A percentile compares a stretch with the other conserved stretches of the same genome.
phyloP scores from a whole-genome alignment of 2,797 vertebrate species.

The Eulemur mongoz region DNA sequence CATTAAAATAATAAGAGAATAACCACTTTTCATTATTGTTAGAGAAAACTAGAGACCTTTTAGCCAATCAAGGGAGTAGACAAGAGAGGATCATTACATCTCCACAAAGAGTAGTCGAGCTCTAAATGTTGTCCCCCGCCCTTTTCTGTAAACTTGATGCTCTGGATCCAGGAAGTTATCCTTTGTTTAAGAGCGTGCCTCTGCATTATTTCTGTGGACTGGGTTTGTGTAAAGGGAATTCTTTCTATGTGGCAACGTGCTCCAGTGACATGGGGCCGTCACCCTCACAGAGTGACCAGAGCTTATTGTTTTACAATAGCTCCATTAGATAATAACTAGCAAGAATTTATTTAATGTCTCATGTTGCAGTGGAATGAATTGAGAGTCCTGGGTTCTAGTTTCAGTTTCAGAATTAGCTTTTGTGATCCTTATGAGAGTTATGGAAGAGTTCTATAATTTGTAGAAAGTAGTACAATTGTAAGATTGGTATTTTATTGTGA shows the following conservation, averaged over 20 bases:
- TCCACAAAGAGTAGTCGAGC: slow-evolving; percentile 1
- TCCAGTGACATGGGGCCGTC: not conserved
- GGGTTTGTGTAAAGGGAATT: not conserved
- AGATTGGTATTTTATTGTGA: not conserved
- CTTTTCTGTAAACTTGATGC: slow-evolving; percentile 38
- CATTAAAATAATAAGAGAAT: not conserved
- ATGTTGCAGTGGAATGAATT: not conserved
- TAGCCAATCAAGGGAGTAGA: not conserved
- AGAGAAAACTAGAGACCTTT: not conserved
- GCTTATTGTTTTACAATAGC: not conserved
- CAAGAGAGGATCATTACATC: not conserved
- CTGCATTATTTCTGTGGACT: not conserved
- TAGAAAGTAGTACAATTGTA: not conserved
- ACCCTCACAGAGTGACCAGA: not conserved
- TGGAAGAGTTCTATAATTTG: not conserved
- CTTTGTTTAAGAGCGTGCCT: slow-evolving; percentile 13
- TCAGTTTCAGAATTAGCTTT: not conserved
- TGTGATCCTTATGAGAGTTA: not conserved
- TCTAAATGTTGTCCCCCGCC: not conserved
- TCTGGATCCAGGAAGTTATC: slow-evolving; percentile 25
- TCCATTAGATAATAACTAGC: not conserved
- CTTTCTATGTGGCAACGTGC: not conserved
- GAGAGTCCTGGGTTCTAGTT: not conserved
- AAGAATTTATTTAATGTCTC: not conserved
- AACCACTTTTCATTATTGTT: not conserved